Conservation (phyloP, 2,888 invertebrate genomes). For the Protonemura montana region DNA sequence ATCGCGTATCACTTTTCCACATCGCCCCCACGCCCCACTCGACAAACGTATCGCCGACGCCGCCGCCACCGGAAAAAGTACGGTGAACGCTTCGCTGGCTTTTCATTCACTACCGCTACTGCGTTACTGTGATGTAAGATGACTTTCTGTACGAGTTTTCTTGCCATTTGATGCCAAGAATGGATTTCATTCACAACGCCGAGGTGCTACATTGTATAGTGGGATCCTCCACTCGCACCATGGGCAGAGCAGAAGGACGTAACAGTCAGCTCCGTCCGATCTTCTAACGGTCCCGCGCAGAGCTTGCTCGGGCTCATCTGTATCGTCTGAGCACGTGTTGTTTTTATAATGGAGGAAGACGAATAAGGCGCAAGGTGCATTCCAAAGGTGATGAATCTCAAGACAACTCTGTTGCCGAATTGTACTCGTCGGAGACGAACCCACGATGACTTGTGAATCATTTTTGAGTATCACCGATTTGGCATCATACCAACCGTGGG, state of each 20-base stretch:
- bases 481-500: conserved; percentile 32
- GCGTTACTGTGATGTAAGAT: background rate
- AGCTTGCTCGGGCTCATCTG: background rate
- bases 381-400: conserved; percentile 42
- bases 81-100: background rate
- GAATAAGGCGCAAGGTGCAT: conserved; percentile 45
- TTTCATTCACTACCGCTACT: conserved; percentile 21
- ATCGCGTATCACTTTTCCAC: background rate
- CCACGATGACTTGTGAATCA: background rate
- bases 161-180: background rate
- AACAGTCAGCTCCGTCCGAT: background rate
- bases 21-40: conserved; percentile 1
- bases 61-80: background rate
- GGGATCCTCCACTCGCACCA: background rate
- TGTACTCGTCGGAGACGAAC: background rate
- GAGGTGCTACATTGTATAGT: background rate
- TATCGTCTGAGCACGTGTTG: conserved; percentile 43
- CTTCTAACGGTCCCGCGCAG: conserved; percentile 28
- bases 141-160: background rate
- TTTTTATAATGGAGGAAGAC: conserved; percentile 45
- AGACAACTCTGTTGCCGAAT: conserved; percentile 41
- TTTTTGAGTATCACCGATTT: background rate
- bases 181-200: conserved; percentile 8
- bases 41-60: conserved; percentile 16
- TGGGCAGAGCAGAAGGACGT: background rate